Evolutionary conservation across 37 sponge, comb jelly and placozoan species (phyloP), one percentile per base, ranked within the genome.

Genomic region (Axinella damicornis): DNA sequence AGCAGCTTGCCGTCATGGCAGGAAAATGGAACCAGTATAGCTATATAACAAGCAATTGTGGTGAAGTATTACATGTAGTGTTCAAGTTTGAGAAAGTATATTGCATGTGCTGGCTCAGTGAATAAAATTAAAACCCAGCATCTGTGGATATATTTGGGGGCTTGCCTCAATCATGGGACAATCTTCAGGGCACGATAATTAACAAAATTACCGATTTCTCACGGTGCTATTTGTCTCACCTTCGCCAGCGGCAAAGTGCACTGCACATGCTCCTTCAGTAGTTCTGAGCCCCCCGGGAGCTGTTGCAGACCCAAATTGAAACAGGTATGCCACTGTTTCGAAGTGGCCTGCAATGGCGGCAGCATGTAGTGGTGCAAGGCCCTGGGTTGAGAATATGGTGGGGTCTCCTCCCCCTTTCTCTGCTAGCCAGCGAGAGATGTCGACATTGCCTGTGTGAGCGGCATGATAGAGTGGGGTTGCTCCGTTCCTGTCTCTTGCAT

Each of bases 381-480:
- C 94, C 31, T 85, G 72, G 20, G 30, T 32, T 24, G 92, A 77
- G 69, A 65, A 72, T 24, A 92, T 89, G 35, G 89, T 94, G 0
- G 92, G 92, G 65, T 97, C 95, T 0, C 90, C 86, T n/a, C 92
- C 86, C 9, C 79, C 94, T 71, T 94, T 94, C 55, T 89, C 90
- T 34, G 94, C 97, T 69, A 97, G 83, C 92, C 92, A 97, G 19
- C 56, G 61, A 17, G 92, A 70, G 22, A 94, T 66, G 0, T 89
- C 72, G 4, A 94, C 25, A 72, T 92, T 84, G 14, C 97, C 97
- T 20, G 85, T 90, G 15, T 92, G 89, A 0, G 97, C 90, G 21
- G 97, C 94, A 60, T 91, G 80, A 40, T 91, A 97, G 80, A 94
- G 74, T n/a, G 97, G 97, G 0, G 97, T 97, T 32, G 87, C 81